Base-by-base conservation (phyloP, 1,140 invertebrate genomes). In the Whitmania pigra region DNA sequence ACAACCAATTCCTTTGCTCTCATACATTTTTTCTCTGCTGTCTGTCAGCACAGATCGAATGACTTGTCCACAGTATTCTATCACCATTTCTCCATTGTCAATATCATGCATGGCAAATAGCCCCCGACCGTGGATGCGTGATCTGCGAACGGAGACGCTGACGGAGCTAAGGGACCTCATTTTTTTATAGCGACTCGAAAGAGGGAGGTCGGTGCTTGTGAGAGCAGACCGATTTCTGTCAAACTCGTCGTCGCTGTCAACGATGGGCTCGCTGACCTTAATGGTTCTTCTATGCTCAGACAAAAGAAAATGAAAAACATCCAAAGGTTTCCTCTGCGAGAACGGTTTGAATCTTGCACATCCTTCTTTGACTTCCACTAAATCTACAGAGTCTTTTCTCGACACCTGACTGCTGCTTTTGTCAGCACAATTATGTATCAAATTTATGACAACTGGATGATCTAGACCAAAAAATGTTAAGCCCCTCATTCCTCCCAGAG, bases 41-140 rank as follows among this genome's bases (percentile, higher is more conserved):
- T 94, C 91, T 13, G 90, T 91, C 57, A 94, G 81, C 49, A 89
- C 87, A 17, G 91, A 89, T 76, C 92, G 86, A 78, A 94, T 93
- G 63, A 73, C 40, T 84, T 93, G 90, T 72, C 92, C 92, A 43
- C 91, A 90, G 82, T 94, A 94, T 82, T 94, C 92, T 77, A 94
- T 94, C 69, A 94, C 90, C 90, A 93, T 93, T 84, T 94, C 91
- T 68, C 90, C 91, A 79, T 89, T 87, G 84, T 93, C 90, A 77
- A 94, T 91, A 78, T 93, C 90, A 77, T 90, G 85, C 78, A 91
- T 87, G 79, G 90, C 92, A 81, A 93, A 94, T 67, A 94, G 83
- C 53, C 92, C 92, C 76, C 91, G 86, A 73, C 91, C 90, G 79
- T 94, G 91, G 78, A 93, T 93, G 74, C 88, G 87, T 0, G 90